Evolutionary conservation across 2,797 vertebrate genomes (phyloP), one percentile per base, ranked within the genome.

Genomic region (Myiotriccus ornatus): DNA sequence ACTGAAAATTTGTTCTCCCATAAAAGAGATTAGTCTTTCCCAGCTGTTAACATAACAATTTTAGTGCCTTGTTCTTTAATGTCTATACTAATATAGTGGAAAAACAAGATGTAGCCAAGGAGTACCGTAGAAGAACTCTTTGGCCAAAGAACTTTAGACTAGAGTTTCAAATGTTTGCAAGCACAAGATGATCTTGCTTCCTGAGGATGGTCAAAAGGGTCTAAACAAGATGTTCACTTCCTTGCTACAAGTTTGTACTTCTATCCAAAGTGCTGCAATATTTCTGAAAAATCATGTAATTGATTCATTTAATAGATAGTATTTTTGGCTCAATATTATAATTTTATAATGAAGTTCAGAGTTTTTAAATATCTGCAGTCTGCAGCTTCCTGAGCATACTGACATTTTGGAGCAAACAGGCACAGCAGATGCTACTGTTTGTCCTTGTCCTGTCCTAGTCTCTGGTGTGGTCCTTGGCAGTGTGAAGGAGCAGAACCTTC

Each of bases 371-470:
- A 13, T 13, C 12, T 77, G 6, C 39, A 52, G 0, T 82, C 30
- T 64, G 5, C 44, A 64, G 4, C 13, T 81, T 68, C 12, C 8
- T 53, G 17, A 59, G 3, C 16, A 8, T 76, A 17, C 17, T 63
- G 52, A 41, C 10, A 2, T 59, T 74, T 79, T 70, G 8, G 13
- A 47, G 14, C 2, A 0, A 53, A 24, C 12, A n/a, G 12, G 7
- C 18, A 20, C 21, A 53, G 21, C 10, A 60, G 39, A 12, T 34
- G 7, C 34, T 63, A 63, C 9, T 3, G 2, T n/a, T 57, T 80
- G 69, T 68, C 0, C 0, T 4, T 50, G 20, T 65, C 25, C 9
- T 65, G 0, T 74, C 4, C 12, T 25, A 10, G 7, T 50, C 14
- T 73, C 12, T 70, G 9, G 2, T 76, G 28, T 12, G 6, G 17